These are phyloP conservation scores for Probaryconus sp. DNA, from an alignment of 1,140 invertebrate genomes.

Conservation along the genomic window DNA sequence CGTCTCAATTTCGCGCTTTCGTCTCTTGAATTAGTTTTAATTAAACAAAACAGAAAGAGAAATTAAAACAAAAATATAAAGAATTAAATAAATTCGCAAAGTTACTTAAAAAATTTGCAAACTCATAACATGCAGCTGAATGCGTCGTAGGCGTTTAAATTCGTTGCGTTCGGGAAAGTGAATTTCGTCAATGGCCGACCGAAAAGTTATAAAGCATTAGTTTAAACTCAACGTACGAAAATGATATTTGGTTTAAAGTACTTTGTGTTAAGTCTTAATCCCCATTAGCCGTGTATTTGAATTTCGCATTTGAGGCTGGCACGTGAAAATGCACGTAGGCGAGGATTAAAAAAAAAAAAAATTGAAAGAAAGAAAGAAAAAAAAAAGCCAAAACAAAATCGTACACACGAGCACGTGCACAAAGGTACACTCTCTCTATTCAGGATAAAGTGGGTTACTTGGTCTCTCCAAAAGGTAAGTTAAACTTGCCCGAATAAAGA, in stretches of 20 bases:
- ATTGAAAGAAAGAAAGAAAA: too few species aligned
- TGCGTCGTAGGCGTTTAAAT: constrained; percentile 11
- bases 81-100: too few species aligned
- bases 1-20: too few species aligned
- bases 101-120: too few species aligned
- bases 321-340: too few species aligned
- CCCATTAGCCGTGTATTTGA: constrained; percentile 8
- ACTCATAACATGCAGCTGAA: too few species aligned
- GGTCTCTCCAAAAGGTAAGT: constrained; percentile 20
- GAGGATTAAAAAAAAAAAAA: too few species aligned
- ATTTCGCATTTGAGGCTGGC: too few species aligned
- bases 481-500: constrained; percentile 13
- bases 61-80: too few species aligned
- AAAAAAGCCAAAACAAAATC: background rate
- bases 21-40: too few species aligned
- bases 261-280: constrained; percentile 8
- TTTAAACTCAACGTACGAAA: constrained; percentile 10
- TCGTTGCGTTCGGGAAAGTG: constrained; percentile 17
- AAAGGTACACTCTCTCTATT: too few species aligned
- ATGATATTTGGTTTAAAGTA: constrained; percentile 29
- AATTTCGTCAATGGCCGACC: constrained; percentile 17
- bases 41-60: too few species aligned
- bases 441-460: constrained; percentile 21
- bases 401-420: constrained; percentile 2
- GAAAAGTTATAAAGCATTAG: constrained; percentile 19